These are phyloP conservation scores for Mesembrinibis cayennensis DNA, from an alignment of 2,113 vertebrate genomes.

Conservation along the genomic window DNA sequence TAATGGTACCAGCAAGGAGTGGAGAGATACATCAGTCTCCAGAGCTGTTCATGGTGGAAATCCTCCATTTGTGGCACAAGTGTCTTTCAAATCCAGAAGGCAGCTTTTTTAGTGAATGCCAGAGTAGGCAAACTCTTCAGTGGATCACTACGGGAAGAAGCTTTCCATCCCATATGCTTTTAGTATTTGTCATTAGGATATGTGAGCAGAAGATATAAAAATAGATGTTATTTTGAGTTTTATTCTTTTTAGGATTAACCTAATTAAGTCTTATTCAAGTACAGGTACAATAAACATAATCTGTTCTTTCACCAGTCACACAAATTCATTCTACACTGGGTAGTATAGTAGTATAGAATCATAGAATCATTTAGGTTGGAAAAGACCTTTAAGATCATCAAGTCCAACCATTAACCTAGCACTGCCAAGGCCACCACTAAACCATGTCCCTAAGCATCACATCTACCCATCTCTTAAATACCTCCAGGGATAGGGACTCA, in stretches of 20 bases:
- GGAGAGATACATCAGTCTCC: not conserved
- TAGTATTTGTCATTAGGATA: not conserved
- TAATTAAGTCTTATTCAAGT: not conserved
- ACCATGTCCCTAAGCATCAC: too few relatives aligned
- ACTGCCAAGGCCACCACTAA: too few relatives aligned
- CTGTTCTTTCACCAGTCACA: not conserved
- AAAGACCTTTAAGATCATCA: too few relatives aligned
- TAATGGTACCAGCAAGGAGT: not conserved
- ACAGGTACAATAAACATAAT: not conserved
- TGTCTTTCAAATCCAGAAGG: not conserved
- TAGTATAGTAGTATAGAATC: too few relatives aligned
- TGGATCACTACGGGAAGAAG: not conserved
- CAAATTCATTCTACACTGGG: not conserved
- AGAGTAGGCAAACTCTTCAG: not conserved
- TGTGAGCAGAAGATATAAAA: not conserved
- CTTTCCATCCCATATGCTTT: not conserved
- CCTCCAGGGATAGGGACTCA: too few relatives aligned
- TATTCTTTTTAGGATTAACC: not conserved
- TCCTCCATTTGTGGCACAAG: not conserved
- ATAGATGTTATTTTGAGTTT: not conserved
- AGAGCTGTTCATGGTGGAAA: not conserved
- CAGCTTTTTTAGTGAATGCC: not conserved
- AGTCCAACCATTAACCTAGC: too few relatives aligned
- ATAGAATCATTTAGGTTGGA: too few relatives aligned
- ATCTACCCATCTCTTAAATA: too few relatives aligned